Percentiles rank a stretch among this genome's conserved stretches.
Conservation (phyloP, 2,113 vertebrate species). For the Cyprinus carpio region DNA sequence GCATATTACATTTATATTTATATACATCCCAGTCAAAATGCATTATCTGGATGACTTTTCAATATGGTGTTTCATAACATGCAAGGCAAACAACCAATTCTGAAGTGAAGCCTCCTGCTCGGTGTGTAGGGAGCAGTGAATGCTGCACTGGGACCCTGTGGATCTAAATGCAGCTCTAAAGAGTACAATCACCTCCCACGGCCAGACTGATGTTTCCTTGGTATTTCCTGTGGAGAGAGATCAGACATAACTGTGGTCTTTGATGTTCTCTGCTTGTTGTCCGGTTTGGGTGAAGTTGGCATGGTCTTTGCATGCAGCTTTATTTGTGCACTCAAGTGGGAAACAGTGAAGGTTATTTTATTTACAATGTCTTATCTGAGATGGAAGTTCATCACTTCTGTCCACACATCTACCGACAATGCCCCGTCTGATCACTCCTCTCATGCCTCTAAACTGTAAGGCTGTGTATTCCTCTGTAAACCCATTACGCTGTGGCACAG, state of each 20-base stretch:
- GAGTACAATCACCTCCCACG: neutral
- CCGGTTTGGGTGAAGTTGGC: constrained; percentile 38
- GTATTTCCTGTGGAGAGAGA: constrained; percentile 38
- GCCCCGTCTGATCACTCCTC: constrained; percentile 40
- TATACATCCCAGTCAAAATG: neutral
- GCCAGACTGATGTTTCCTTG: constrained; percentile 9
- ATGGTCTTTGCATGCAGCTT: constrained; percentile 30
- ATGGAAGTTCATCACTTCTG: constrained; percentile 37
- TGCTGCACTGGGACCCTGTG: neutral
- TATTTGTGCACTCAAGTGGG: constrained; percentile 11
- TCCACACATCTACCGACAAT: constrained; percentile 37
- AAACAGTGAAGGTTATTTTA: constrained; percentile 15
- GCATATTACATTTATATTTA: neutral
- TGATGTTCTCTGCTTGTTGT: constrained; percentile 47
- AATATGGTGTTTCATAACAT: neutral
- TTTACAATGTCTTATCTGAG: constrained; percentile 16
- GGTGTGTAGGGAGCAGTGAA: neutral
- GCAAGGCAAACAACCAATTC: neutral
- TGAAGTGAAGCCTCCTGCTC: neutral
- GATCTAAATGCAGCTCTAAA: neutral
- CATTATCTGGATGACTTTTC: neutral
- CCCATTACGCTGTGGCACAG: constrained; percentile 69
- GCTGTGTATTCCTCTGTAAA: constrained; percentile 72
- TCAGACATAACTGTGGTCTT: constrained; percentile 32
- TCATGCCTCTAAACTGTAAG: constrained; percentile 62